Evolutionary conservation across 2,888 invertebrate species (phyloP).

Genomic region (Ligdia adustata): DNA sequence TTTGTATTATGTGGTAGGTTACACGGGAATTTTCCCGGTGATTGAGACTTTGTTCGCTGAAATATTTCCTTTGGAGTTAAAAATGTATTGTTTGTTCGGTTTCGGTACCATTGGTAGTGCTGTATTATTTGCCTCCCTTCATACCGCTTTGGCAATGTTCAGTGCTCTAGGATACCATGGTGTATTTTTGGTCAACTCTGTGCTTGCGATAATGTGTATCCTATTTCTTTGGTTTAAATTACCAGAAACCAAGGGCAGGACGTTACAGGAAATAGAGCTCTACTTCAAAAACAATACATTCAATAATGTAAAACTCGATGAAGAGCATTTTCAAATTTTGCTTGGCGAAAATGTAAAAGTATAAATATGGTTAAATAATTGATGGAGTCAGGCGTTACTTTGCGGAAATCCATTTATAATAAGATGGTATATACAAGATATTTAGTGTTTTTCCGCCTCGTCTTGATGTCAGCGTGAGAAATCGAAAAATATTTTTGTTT

Average conservation of each 20-base stretch:
- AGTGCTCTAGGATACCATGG: slow-evolving; percentile 40
- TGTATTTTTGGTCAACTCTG: slow-evolving; percentile 33
- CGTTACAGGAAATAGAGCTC: slow-evolving; percentile 47
- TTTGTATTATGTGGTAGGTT: slow-evolving; percentile 25
- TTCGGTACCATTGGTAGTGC: slow-evolving; percentile 24
- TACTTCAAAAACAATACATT: slow-evolving; percentile 35
- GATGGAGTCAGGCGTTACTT: no score
- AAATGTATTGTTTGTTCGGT: slow-evolving; percentile 35
- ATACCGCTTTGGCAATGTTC: slow-evolving; percentile 35
- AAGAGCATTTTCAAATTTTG: slow-evolving; percentile 3
- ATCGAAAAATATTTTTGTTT: no score
- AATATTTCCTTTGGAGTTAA: slow-evolving; percentile 44
- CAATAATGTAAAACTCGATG: slow-evolving; percentile 17
- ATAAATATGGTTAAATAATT: no score
- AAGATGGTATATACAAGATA: no score
- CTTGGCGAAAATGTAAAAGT: slow-evolving; percentile 14
- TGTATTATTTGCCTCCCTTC: slow-evolving; percentile 37
- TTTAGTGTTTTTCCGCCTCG: no score
- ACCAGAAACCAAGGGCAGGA: slow-evolving; percentile 47
- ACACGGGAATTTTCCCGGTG: slow-evolving; percentile 37
- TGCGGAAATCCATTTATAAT: no score
- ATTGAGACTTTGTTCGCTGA: slow-evolving; percentile 40
- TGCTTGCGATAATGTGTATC: slow-evolving; percentile 16
- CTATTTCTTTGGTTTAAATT: slow-evolving; percentile 37
- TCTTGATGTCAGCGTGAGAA: no score